Conservation (phyloP, 2,113 vertebrate genomes). For the Porphyrio hochstetteri region DNA sequence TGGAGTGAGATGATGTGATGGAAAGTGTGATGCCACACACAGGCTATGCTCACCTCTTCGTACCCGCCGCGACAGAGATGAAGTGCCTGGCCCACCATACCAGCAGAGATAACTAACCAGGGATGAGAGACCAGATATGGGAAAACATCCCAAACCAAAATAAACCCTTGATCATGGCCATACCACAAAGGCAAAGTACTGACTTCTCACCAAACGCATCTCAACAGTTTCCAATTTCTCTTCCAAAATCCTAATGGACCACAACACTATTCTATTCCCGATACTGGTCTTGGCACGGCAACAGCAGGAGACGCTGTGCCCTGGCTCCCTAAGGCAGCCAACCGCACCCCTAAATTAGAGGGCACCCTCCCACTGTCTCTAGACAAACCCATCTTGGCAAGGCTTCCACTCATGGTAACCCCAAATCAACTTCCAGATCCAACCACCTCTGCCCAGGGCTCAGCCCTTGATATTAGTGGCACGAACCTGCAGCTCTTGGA, state of each 20-base stretch:
- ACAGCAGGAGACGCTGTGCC: not conserved
- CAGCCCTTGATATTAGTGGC: not conserved
- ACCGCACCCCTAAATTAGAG: not conserved
- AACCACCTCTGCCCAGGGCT: not conserved
- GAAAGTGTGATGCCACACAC: not conserved
- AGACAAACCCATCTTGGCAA: not conserved
- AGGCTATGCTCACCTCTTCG: not conserved
- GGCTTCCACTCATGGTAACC: not conserved
- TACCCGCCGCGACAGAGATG: no score
- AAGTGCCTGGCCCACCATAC: not conserved
- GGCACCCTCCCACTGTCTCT: not conserved
- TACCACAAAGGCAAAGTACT: rapidly evolving
- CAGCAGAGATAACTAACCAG: not conserved
- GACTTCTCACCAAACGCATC: not conserved
- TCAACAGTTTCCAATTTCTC: not conserved
- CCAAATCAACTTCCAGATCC: not conserved
- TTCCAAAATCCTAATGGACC: not conserved
- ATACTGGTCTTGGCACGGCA: no score
- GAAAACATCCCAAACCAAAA: not conserved
- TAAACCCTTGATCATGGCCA: not conserved
- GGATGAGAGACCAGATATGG: not conserved
- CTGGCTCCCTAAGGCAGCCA: not conserved
- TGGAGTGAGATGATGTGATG: not conserved
- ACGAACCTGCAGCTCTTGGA: not conserved
- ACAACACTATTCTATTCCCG: not conserved